Percentiles rank a stretch among this genome's conserved stretches.
phyloP scores from a whole-genome alignment of 1,140 invertebrate genomes.

The Apocrypta bakeri region DNA sequence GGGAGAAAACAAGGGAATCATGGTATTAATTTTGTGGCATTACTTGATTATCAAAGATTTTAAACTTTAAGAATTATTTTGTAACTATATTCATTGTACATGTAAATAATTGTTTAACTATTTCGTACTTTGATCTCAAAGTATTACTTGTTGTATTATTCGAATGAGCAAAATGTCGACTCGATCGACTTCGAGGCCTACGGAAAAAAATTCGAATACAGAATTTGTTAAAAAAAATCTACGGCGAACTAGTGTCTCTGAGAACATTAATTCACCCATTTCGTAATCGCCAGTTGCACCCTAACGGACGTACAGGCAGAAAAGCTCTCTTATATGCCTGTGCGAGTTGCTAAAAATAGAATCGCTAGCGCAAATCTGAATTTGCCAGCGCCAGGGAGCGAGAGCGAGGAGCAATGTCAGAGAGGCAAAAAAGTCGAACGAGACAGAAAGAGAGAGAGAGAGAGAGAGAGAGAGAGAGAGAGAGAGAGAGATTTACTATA shows the following conservation, averaged over 20 bases:
- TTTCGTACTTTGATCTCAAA: constrained; percentile 17
- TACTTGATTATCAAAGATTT: constrained; percentile 29
- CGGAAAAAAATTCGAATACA: constrained; percentile 23
- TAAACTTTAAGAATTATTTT: constrained; percentile 17
- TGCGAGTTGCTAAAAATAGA: constrained; percentile 23
- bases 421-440: constrained; percentile 31
- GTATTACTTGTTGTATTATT: constrained; percentile 27
- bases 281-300: constrained; percentile 17
- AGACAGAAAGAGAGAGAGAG: not conserved
- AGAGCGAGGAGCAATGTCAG: constrained; percentile 28
- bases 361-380: constrained; percentile 18
- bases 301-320: not conserved
- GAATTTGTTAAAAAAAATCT: constrained; percentile 38
- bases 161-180: not conserved
- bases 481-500: not conserved
- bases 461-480: constrained; percentile 1
- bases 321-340: not conserved
- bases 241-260: not conserved
- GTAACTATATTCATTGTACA: not conserved
- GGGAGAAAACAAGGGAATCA: constrained; percentile 17
- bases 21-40: constrained; percentile 39
- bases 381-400: not conserved
- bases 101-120: constrained; percentile 39
- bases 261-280: constrained; percentile 14
- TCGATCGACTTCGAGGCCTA: not conserved